Evolutionary conservation across 1,140 invertebrate genomes (phyloP), one percentile per base, ranked within the genome.

Genomic region (Phenacoccus solenopsis): DNA sequence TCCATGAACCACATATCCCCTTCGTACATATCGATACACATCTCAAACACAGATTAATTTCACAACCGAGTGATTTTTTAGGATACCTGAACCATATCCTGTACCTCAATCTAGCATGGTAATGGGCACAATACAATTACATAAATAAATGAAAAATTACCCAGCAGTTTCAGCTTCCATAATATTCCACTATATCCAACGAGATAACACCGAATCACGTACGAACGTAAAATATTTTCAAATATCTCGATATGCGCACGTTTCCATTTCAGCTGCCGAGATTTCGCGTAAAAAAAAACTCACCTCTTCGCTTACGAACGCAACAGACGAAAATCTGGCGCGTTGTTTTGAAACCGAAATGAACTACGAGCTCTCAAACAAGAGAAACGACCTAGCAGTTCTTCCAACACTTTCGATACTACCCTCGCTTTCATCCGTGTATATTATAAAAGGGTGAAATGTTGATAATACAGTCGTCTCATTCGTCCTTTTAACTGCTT

Each of bases 381-480:
- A 49, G 5, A 49, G 38, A 49, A 16, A 49, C 38, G 38, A 49
- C 38, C 38, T 49, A 16, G 20, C 38, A 49, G 38, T 49, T 49
- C 16, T n/a, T 49, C 38, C 38, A 49, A 49, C 38, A 49, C 38
- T 49, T 49, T 49, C 38, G 16, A 49, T 49, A 49, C 38, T 49
- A 49, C 38, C 38, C 38, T 49, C 38, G 38, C 20, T 49, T 49
- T 49, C 16, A 49, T n/a, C 16, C 5, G 38, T 49, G 38, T 49
- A 49, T n/a, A 49, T 49, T 49, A n/a, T 49, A n/a, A 49, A 49
- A 49, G 38, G 38, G 38, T 49, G 38, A 49, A 49, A 49, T 49
- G 38, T 49, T 49, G 38, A 49, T 49, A 49, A 49, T 49, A 49
- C 38, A 49, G 38, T 49, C 38, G 38, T 49, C 38, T 49, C 38